Evolutionary conservation across 2,888 invertebrate species (phyloP).

Genomic region (Rotaria macrura): DNA sequence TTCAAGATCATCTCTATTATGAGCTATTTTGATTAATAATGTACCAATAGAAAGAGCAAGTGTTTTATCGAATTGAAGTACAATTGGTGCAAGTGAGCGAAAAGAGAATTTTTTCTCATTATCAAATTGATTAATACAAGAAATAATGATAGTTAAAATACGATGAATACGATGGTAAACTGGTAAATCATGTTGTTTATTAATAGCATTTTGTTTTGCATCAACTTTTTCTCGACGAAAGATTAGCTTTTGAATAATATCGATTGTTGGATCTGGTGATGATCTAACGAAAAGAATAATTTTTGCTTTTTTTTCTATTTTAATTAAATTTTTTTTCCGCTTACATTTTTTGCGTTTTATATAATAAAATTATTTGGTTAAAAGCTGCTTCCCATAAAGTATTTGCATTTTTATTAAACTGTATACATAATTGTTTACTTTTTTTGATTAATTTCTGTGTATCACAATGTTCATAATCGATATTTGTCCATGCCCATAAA

Average conservation of each 20-base stretch:
- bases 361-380: neutral
- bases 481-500: neutral
- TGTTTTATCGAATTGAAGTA: neutral
- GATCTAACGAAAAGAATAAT: no score
- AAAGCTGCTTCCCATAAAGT: neutral
- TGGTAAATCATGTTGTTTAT: neutral
- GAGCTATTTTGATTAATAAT: neutral
- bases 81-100: neutral
- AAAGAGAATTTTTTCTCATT: neutral
- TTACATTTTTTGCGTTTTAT: neutral
- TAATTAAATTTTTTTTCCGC: neutral
- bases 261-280: neutral
- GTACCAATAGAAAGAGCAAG: neutral
- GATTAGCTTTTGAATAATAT: neutral
- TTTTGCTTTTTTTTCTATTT: no score
- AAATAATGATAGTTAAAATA: neutral
- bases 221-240: neutral
- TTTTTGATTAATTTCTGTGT: neutral
- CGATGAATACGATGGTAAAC: neutral
- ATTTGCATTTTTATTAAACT: neutral
- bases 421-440: neutral
- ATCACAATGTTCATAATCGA: neutral
- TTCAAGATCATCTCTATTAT: neutral
- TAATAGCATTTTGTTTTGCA: neutral
- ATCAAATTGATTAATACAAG: neutral